Evolutionary conservation across 2,888 invertebrate species (phyloP).

Genomic region (Dichetophora obliterata): DNA sequence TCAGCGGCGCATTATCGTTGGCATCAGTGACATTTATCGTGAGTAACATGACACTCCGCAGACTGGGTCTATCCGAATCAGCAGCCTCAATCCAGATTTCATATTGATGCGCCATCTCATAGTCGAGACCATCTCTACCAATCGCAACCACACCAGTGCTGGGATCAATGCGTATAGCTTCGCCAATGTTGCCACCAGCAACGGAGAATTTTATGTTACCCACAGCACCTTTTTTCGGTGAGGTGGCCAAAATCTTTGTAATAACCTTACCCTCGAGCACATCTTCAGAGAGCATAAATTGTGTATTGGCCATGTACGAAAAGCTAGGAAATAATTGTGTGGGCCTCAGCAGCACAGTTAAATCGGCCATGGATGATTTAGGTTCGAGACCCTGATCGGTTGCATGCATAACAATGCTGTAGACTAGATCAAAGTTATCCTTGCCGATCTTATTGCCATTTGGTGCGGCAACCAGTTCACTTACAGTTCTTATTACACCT

Average conservation of each 20-base stretch:
- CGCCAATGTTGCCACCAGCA: constrained; percentile 93
- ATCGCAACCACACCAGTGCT: constrained; percentile 85
- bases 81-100: constrained; percentile 93
- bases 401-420: constrained; percentile 82
- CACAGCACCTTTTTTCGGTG: constrained; percentile 82
- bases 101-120: constrained; percentile 85
- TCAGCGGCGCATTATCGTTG: constrained; percentile 91
- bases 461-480: constrained; percentile 71
- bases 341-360: constrained; percentile 83
- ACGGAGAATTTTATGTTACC: constrained; percentile 84
- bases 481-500: constrained; percentile 87
- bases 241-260: constrained; percentile 81
- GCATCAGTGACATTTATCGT: constrained; percentile 92
- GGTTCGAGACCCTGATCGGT: constrained; percentile 82
- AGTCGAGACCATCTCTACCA: constrained; percentile 85
- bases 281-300: constrained; percentile 85
- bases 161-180: constrained; percentile 85
- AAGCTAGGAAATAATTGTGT: constrained; percentile 86
- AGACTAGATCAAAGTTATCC: constrained; percentile 74
- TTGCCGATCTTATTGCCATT: constrained; percentile 71
- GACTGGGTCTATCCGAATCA: constrained; percentile 81
- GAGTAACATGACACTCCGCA: constrained; percentile 84
- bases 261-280: constrained; percentile 82
- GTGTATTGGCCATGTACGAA: constrained; percentile 77
- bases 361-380: constrained; percentile 79